These are phyloP conservation scores for Drosophila yakuba DNA, from an alignment of 1,140 invertebrate species.

Conservation along the genomic window DNA sequence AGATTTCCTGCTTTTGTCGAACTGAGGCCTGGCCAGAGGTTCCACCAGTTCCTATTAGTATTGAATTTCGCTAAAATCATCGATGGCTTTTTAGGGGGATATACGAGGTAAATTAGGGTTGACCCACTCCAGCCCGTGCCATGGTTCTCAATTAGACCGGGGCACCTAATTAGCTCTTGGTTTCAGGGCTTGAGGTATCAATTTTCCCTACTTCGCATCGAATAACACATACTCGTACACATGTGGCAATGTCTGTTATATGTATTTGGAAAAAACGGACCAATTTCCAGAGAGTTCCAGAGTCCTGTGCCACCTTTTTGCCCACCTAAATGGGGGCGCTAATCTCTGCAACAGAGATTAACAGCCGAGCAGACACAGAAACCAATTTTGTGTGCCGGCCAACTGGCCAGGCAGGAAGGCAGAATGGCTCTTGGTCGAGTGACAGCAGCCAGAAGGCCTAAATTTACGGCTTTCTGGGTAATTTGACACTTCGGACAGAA, in stretches of 20 bases:
- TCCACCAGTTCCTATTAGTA: constrained; percentile 49
- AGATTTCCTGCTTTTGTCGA: constrained; percentile 52
- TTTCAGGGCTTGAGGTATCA: constrained; percentile 70
- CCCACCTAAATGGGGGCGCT: constrained; percentile 69
- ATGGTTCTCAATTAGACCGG: constrained; percentile 33
- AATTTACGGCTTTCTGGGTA: constrained; percentile 81
- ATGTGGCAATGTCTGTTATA: constrained; percentile 30
- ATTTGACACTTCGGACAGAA: constrained; percentile 74
- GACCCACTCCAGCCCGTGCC: neutral
- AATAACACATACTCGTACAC: constrained; percentile 53
- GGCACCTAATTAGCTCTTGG: constrained; percentile 69
- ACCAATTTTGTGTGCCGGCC: constrained; percentile 61
- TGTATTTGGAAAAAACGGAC: constrained; percentile 36
- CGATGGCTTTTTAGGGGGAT: constrained; percentile 14
- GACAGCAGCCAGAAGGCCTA: constrained; percentile 73
- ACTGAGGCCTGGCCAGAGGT: constrained; percentile 8
- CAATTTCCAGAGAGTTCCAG: constrained; percentile 42
- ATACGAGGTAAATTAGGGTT: constrained; percentile 40
- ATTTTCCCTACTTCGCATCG: constrained; percentile 69
- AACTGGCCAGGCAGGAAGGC: constrained; percentile 17
- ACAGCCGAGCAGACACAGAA: constrained; percentile 55
- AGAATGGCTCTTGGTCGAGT: constrained; percentile 52
- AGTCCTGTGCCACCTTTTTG: constrained; percentile 68
- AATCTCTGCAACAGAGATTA: constrained; percentile 78
- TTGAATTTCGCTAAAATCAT: constrained; percentile 45